phyloP scores from a whole-genome alignment of 2,797 vertebrate species.

The Mormyrus hasselquistii region DNA sequence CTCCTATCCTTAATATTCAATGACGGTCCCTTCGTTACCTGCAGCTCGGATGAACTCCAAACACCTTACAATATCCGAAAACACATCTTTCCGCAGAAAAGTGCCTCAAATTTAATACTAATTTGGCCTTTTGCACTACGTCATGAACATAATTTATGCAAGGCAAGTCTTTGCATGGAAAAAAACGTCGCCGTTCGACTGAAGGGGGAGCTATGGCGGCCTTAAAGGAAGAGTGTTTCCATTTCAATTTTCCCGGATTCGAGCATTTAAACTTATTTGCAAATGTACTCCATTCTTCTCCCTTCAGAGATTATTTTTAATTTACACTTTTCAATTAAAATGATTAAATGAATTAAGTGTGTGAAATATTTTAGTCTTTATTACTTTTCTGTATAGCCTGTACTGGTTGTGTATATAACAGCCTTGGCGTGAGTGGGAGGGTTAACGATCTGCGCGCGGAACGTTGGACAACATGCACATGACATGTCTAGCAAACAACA shows the following conservation, averaged over 20 bases:
- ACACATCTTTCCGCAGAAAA: conserved; percentile 52
- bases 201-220: conserved; percentile 64
- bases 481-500: background rate
- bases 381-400: background rate
- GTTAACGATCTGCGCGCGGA: background rate
- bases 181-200: conserved; percentile 68
- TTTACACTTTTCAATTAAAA: background rate
- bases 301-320: background rate
- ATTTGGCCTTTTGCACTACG: conserved; percentile 89
- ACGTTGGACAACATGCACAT: background rate
- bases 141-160: conserved; percentile 99
- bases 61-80: conserved; percentile 43
- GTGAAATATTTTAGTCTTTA: background rate
- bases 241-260: conserved; percentile 3
- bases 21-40: conserved; percentile 52
- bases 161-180: conserved; percentile 82
- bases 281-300: background rate
- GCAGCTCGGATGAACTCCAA: conserved; percentile 38
- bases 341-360: background rate
- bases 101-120: conserved; percentile 67
- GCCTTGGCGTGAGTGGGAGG: background rate
- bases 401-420: background rate
- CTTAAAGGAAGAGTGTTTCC: conserved; percentile 59
- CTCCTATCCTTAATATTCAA: conserved; percentile 64
- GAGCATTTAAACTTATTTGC: background rate